phyloP scores from a whole-genome alignment of 2,797 vertebrate species.

The Coregonus ussuriensis region DNA sequence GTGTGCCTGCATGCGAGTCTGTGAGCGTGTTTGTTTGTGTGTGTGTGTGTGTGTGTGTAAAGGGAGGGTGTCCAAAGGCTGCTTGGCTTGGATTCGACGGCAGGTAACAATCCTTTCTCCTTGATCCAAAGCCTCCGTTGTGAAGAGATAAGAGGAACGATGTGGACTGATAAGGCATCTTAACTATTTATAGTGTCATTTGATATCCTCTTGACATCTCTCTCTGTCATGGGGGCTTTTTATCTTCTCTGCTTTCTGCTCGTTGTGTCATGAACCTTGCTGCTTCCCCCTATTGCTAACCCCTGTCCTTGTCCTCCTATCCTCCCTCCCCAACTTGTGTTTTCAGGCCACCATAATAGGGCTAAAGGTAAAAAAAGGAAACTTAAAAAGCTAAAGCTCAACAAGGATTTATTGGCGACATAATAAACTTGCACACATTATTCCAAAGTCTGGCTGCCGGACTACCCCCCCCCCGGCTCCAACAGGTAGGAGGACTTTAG shows the following conservation, averaged over 20 bases:
- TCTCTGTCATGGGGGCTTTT: constrained; percentile 1
- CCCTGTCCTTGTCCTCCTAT: constrained; percentile 53
- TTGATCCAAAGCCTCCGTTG: constrained; percentile 68
- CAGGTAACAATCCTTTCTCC: constrained; percentile 57
- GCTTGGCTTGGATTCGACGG: constrained; percentile 61
- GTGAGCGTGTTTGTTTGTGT: constrained; percentile 4
- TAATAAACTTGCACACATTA: constrained; percentile 77
- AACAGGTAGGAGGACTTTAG: constrained; percentile 93
- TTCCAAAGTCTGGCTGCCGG: constrained; percentile 75
- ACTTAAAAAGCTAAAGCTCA: constrained; percentile 91
- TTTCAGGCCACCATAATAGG: constrained; percentile 91
- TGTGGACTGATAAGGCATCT: constrained; percentile 76
- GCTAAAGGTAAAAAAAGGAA: constrained; percentile 97
- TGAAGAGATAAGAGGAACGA: constrained; percentile 64
- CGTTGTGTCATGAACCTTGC: constrained; percentile 61
- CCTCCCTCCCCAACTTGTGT: constrained; percentile 75
- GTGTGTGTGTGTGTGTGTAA: constrained; percentile 44
- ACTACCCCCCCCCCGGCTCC: constrained; percentile 71
- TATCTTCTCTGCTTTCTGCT: constrained; percentile 1
- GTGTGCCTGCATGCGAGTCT: neutral
- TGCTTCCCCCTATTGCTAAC: constrained; percentile 64
- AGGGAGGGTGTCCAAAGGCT: constrained; percentile 67
- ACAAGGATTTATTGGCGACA: constrained; percentile 82
- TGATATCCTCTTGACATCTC: constrained; percentile 55
- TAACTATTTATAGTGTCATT: constrained; percentile 78